These are phyloP conservation scores for Apus apus DNA, from an alignment of 2,113 vertebrate species.

Conservation along the genomic window DNA sequence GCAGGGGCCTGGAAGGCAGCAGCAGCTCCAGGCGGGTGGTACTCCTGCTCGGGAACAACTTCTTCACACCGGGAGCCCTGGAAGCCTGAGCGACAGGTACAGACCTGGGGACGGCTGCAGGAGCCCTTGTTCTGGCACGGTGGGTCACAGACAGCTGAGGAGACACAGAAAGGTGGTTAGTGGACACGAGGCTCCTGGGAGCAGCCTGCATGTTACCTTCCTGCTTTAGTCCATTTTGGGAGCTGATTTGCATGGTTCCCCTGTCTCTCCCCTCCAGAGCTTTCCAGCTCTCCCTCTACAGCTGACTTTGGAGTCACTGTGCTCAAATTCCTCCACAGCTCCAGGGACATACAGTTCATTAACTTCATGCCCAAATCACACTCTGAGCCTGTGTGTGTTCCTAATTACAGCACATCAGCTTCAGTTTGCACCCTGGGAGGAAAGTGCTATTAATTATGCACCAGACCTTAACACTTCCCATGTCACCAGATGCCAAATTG, in stretches of 20 bases:
- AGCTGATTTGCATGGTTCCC: not conserved
- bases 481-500: slow-evolving; percentile 50
- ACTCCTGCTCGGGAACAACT: slow-evolving; percentile 77
- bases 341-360: slow-evolving; percentile 58
- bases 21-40: slow-evolving; percentile 60
- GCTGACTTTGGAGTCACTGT: slow-evolving; percentile 46
- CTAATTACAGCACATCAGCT: slow-evolving; percentile 73
- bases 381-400: slow-evolving; percentile 47
- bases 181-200: not conserved
- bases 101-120: slow-evolving; percentile 82
- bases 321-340: slow-evolving; percentile 45
- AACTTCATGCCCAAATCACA: slow-evolving; percentile 58
- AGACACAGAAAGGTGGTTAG: slow-evolving; percentile 43
- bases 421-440: not conserved
- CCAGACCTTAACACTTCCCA: slow-evolving; percentile 27
- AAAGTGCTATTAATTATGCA: slow-evolving; percentile 60
- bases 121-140: slow-evolving; percentile 82
- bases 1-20: slow-evolving; percentile 27
- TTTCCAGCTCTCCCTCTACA: not conserved
- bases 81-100: slow-evolving; percentile 81
- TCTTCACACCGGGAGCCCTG: slow-evolving; percentile 77
- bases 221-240: not conserved
- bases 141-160: slow-evolving; percentile 81
- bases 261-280: not conserved
- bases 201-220: not conserved